These are phyloP conservation scores for Helicoverpa armigera DNA, from an alignment of 1,140 invertebrate species.

Conservation along the genomic window DNA sequence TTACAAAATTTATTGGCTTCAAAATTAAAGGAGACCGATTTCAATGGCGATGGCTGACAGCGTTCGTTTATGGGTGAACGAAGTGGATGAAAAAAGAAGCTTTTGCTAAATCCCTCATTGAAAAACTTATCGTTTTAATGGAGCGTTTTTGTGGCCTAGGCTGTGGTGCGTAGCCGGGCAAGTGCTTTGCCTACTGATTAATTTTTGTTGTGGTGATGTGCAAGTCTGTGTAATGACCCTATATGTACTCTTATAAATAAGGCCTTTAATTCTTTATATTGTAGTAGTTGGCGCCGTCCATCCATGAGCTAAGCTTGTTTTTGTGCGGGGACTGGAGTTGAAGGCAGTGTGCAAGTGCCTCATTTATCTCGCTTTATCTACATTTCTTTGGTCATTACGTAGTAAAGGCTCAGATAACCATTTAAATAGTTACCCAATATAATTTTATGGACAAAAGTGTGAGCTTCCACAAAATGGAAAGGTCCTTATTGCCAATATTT, in stretches of 20 bases:
- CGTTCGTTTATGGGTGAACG: conserved; percentile 75
- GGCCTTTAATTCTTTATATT: conserved; percentile 29
- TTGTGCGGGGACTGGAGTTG: conserved; percentile 29
- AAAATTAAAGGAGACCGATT: conserved; percentile 85
- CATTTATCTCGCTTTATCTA: conserved; percentile 32
- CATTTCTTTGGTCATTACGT: conserved; percentile 32
- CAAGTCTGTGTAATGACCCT: conserved; percentile 21
- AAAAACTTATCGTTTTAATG: conserved; percentile 71
- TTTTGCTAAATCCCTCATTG: conserved; percentile 66
- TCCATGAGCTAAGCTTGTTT: conserved; percentile 27
- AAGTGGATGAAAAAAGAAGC: conserved; percentile 66
- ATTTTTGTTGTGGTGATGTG: conserved; percentile 37
- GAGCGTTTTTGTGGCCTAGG: conserved; percentile 53
- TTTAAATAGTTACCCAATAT: conserved; percentile 34
- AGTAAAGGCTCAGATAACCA: conserved; percentile 20
- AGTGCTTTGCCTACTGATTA: conserved; percentile 40
- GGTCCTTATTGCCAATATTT: background rate
- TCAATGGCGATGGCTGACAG: conserved; percentile 81
- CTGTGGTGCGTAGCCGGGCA: background rate
- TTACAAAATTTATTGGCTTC: conserved; percentile 84
- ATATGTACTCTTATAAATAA: conserved; percentile 30
- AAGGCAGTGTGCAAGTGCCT: conserved; percentile 31
- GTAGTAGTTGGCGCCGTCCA: conserved; percentile 8
- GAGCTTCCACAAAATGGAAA: conserved; percentile 12
- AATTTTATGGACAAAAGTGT: conserved; percentile 27